Percentiles rank a stretch among this genome's conserved stretches.
phyloP scores from a whole-genome alignment of 2,797 vertebrate genomes.

The Sebastes minor region DNA sequence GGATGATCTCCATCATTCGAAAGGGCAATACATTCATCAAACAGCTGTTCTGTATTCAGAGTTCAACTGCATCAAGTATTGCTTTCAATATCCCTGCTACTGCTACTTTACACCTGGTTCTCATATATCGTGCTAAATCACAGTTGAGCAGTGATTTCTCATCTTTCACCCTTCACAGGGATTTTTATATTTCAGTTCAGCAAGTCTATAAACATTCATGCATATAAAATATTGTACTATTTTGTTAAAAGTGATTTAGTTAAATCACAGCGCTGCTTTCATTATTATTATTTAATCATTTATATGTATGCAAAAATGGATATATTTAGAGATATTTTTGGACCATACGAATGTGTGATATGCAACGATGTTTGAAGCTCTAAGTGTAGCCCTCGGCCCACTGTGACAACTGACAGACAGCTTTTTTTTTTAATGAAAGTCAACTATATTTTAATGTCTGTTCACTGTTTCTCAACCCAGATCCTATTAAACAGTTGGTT shows the following conservation, averaged over 20 bases:
- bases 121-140: not conserved
- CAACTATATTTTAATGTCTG: not conserved
- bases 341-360: constrained; percentile 8
- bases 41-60: not conserved
- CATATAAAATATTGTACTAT: not conserved
- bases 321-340: not conserved
- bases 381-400: not conserved
- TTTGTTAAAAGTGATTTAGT: not conserved
- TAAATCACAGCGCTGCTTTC: not conserved
- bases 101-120: not conserved
- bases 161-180: not conserved
- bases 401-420: not conserved
- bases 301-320: not conserved
- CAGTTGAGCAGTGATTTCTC: not conserved
- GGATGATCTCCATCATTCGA: not conserved
- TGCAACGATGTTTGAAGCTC: not conserved
- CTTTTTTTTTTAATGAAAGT: not conserved
- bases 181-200: not conserved
- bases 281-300: not conserved
- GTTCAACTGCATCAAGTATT: not conserved
- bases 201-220: not conserved
- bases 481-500: not conserved
- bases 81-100: not conserved
- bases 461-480: not conserved
- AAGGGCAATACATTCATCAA: not conserved